Conservation (phyloP, 2,113 vertebrate genomes). For the Gobius niger region DNA sequence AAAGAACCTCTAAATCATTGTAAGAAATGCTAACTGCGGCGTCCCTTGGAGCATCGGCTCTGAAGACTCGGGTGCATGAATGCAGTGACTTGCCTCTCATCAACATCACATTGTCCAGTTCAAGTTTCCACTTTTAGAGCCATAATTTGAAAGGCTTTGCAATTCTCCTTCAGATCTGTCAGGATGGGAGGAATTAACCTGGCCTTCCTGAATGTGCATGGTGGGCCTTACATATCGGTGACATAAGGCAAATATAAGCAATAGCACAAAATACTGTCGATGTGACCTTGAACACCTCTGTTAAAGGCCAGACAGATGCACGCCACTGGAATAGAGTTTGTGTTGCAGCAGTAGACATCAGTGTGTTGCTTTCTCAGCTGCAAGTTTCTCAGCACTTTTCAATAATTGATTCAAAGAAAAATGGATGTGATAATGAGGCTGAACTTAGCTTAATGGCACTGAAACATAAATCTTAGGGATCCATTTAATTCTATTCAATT, state of each 20-base stretch:
- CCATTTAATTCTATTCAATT: too few species aligned
- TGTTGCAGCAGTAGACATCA: too few species aligned
- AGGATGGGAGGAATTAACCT: slow-evolving; percentile 60
- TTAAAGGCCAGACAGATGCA: too few species aligned
- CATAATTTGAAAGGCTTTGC: slow-evolving; percentile 60
- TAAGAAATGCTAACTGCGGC: slow-evolving; percentile 48
- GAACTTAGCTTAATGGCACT: too few species aligned
- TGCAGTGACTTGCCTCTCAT: slow-evolving; percentile 57
- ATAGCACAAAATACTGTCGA: slow-evolving; percentile 42
- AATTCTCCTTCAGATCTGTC: slow-evolving; percentile 62
- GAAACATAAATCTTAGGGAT: too few species aligned
- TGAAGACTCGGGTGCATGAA: slow-evolving; percentile 52
- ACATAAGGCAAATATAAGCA: slow-evolving; percentile 7
- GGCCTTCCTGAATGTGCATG: slow-evolving; percentile 45
- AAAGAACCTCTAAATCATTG: slow-evolving; percentile 57
- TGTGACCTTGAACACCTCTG: too few species aligned
- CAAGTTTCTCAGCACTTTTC: too few species aligned
- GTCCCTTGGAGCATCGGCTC: slow-evolving; percentile 48
- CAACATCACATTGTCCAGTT: slow-evolving; percentile 57
- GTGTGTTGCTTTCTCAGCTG: too few species aligned
- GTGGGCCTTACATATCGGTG: too few species aligned
- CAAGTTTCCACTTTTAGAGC: slow-evolving; percentile 48
- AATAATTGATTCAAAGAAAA: too few species aligned
- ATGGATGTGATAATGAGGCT: too few species aligned
- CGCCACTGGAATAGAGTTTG: too few species aligned